Evolutionary conservation across 2,888 invertebrate species (phyloP).

Genomic region (Charanyca ferruginea): DNA sequence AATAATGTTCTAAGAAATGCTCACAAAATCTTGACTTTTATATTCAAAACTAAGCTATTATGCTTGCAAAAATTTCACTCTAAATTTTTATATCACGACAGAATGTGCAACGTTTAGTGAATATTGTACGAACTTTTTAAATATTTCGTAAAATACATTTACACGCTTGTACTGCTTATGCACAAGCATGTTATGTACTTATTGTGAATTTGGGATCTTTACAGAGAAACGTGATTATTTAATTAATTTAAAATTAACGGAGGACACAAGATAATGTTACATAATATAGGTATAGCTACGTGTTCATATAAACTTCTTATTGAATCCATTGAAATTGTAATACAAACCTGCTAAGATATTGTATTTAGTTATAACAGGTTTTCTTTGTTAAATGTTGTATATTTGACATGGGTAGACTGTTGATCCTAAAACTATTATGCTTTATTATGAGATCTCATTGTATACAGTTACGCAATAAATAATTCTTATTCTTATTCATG

Average conservation of each 20-base stretch:
- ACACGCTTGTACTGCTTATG: slow-evolving; percentile 28
- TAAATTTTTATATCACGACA: slow-evolving; percentile 27
- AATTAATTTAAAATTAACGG: slow-evolving; percentile 4
- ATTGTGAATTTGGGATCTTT: slow-evolving; percentile 8
- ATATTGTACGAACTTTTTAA: slow-evolving; percentile 28
- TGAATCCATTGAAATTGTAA: background rate
- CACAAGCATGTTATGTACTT: slow-evolving; percentile 2
- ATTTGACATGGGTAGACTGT: no score
- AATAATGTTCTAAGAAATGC: slow-evolving; percentile 15
- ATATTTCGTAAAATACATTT: slow-evolving; percentile 50
- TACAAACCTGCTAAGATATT: background rate
- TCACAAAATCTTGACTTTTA: slow-evolving; percentile 43
- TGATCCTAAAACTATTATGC: no score
- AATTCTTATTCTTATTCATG: no score
- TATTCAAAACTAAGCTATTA: slow-evolving; percentile 35
- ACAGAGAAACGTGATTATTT: background rate
- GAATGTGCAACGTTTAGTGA: slow-evolving; percentile 37
- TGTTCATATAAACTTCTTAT: background rate
- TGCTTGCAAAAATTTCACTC: slow-evolving; percentile 29
- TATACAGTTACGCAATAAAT: no score
- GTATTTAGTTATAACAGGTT: no score
- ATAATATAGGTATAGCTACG: background rate
- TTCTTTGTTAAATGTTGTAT: no score
- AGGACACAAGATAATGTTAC: no score
- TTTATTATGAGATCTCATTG: no score